Evolutionary conservation across 1,140 invertebrate species (phyloP).

Genomic region (Drosophila ficusphila): DNA sequence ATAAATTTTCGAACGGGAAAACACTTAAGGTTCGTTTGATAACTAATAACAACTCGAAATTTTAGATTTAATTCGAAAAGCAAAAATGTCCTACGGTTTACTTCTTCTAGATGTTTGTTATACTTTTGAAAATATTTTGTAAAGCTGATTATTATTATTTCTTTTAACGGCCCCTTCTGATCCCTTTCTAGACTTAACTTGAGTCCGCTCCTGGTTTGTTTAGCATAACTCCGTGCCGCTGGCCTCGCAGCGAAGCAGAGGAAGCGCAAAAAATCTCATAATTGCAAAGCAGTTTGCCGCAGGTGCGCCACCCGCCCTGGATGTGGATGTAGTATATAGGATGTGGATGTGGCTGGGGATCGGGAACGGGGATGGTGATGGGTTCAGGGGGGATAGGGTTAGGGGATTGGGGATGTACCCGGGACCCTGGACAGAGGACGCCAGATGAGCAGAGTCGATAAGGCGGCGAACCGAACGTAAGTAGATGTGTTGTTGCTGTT

Average conservation of each 20-base stretch:
- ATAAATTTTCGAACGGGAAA: too few species aligned
- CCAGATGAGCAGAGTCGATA: constrained; percentile 75
- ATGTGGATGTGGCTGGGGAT: not conserved
- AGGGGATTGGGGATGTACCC: constrained; percentile 11
- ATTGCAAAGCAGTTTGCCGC: constrained; percentile 82
- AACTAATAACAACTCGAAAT: too few species aligned
- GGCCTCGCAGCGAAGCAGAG: constrained; percentile 26
- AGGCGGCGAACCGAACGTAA: constrained; percentile 66
- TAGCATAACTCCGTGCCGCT: constrained; percentile 69
- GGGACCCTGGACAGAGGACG: constrained; percentile 37
- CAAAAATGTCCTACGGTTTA: too few species aligned
- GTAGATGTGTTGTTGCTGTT: constrained; percentile 43
- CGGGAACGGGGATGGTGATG: not conserved
- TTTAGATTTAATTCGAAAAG: too few species aligned
- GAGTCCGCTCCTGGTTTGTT: constrained; percentile 64
- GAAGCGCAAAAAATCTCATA: constrained; percentile 73
- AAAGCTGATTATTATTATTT: not conserved
- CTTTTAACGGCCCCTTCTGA: not conserved
- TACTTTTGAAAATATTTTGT: too few species aligned
- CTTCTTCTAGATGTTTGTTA: too few species aligned
- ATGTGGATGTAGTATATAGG: constrained; percentile 48
- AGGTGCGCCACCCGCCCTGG: constrained; percentile 79
- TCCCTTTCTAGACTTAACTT: not conserved
- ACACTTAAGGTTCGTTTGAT: too few species aligned
- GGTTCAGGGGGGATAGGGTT: not conserved